Percentiles rank a stretch among this genome's conserved stretches.
Conservation (phyloP, 2,113 vertebrate genomes). For the Alectura lathami region DNA sequence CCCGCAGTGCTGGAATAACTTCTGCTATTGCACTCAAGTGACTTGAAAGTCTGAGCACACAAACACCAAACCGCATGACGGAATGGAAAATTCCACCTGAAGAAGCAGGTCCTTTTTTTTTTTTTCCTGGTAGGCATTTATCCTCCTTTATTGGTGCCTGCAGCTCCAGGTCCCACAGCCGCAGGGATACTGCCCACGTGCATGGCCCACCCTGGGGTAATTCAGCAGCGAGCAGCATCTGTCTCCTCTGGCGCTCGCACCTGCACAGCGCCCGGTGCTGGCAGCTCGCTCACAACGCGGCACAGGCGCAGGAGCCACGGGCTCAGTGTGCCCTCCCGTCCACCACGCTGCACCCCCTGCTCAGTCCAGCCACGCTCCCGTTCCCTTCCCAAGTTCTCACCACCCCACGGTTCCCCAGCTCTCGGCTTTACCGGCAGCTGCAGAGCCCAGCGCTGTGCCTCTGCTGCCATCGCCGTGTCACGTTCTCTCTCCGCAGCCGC, state of each 20-base stretch:
- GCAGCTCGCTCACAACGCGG: not conserved
- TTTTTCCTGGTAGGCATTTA: not conserved
- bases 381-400: not conserved
- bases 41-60: not conserved
- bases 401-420: not conserved
- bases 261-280: not conserved
- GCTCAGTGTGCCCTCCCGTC: not conserved
- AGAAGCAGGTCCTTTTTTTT: not conserved
- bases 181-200: not conserved
- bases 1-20: not conserved
- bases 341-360: not conserved
- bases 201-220: not conserved
- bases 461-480: accelerated
- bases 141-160: not conserved
- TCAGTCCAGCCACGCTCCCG: not conserved
- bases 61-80: not conserved
- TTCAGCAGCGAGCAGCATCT: not conserved
- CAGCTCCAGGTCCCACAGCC: not conserved
- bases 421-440: not conserved
- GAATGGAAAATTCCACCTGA: not conserved
- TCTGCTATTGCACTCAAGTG: not conserved
- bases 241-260: not conserved
- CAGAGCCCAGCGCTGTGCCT: not conserved
- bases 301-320: not conserved
- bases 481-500: not conserved